Evolutionary conservation across 2,797 vertebrate genomes (phyloP), one percentile per base, ranked within the genome.

Genomic region (Sciurus vulgaris): DNA sequence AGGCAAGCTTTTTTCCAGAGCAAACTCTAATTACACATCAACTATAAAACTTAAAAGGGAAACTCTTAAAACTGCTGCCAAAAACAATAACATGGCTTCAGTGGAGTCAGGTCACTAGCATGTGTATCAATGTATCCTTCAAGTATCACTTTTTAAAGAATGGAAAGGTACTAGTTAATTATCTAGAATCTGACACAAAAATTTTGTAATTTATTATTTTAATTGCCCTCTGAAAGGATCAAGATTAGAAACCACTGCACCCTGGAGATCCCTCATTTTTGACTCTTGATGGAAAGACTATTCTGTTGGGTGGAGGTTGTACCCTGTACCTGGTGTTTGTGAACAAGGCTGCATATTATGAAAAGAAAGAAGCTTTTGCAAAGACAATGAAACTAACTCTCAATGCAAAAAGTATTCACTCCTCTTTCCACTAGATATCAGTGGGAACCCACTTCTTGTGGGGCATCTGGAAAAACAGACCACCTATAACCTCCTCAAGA

Each of bases 341-440:
- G 97, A 99, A 99, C 0, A 99, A 99, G 98, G 99, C 99, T 0
- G 99, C 99, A 4, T 99, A 99, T 98, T 99, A 99, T 86, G 99
- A 99, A 97, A 99, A 99, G 98, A 99, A 99, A 91, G 99, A 99
- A 98, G 99, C 99, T 4, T 99, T 99, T 84, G 98, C 99, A 13
- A 99, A 99, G 97, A 99, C 99, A 26, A 98, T 98, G 73, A 99
- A 99, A 98, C 98, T 99, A 96, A 98, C 98, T 65, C 97, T 99
- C 97, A 98, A 95, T 12, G 99, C 99, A 38, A 98, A 98, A 67
- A 97, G 98, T 49, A 98, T 99, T 97, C 98, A 97, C 94, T 97
- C 82, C 47, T 95, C 82, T 86, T 74, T 88, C 35, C 67, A 73
- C 82, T 95, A 98, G 86, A 96, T 91, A 76, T 33, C 33, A 13